These are phyloP conservation scores for Drosophila rellima DNA, from an alignment of 2,888 invertebrate genomes.

Conservation along the genomic window DNA sequence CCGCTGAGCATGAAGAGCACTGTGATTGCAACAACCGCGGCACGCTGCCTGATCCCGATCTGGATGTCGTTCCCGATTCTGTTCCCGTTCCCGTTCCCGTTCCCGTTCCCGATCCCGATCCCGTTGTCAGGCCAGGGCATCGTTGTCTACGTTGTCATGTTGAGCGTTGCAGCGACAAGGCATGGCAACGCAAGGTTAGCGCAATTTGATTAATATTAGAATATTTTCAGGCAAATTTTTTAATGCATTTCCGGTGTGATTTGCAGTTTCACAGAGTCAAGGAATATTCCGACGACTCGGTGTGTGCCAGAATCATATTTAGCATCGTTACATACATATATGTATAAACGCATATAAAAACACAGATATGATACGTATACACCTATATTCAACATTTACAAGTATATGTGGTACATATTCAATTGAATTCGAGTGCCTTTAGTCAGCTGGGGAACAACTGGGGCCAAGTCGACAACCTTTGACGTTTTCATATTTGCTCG, in stretches of 20 bases:
- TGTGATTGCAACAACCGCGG: constrained; percentile 3
- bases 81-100: constrained; percentile 5
- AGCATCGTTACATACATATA: background rate
- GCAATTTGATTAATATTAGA: constrained; percentile 63
- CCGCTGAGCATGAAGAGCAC: constrained; percentile 18
- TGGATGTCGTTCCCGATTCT: background rate
- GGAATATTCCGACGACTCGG: background rate
- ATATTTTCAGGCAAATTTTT: constrained; percentile 51
- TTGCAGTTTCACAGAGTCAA: constrained; percentile 23
- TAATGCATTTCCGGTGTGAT: constrained; percentile 61
- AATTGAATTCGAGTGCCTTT: background rate
- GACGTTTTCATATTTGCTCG: background rate
- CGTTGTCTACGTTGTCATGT: constrained; percentile 28
- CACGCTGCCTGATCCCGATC: constrained; percentile 4
- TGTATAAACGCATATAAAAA: background rate
- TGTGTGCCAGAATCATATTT: background rate
- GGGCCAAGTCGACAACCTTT: background rate
- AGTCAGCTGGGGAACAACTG: background rate
- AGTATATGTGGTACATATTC: background rate
- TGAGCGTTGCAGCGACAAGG: constrained; percentile 3
- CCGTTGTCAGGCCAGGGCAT: constrained; percentile 31
- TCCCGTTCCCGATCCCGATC: constrained; percentile 12
- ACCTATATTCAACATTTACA: background rate
- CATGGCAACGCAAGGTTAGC: constrained; percentile 50
- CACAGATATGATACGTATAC: background rate